A percentile compares a stretch with the other conserved stretches of the same genome.
These are phyloP conservation scores for Adineta ricciae DNA, from an alignment of 2,888 invertebrate species.

Conservation along the genomic window DNA sequence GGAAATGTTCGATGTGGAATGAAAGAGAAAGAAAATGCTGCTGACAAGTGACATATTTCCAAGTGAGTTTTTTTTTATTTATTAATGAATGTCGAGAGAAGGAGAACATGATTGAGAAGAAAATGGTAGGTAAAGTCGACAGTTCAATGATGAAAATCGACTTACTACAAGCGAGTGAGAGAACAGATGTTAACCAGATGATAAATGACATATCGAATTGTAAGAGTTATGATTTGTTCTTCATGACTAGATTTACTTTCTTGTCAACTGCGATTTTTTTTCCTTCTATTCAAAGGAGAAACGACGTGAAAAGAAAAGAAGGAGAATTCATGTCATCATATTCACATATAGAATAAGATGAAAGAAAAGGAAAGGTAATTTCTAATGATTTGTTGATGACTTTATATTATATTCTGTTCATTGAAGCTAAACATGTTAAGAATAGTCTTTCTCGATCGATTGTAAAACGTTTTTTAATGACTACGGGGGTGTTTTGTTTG, in stretches of 20 bases:
- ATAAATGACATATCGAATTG: not conserved
- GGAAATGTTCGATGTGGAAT: not conserved
- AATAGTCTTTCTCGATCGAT: not conserved
- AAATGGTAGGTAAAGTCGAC: not conserved
- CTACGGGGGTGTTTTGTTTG: not conserved
- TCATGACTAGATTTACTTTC: not conserved
- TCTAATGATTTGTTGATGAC: not conserved
- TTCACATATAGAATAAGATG: not conserved
- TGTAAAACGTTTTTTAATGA: not conserved
- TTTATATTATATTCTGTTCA: not conserved
- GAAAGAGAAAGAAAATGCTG: not conserved
- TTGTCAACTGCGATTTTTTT: not conserved
- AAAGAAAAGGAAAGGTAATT: not conserved
- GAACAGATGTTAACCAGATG: not conserved
- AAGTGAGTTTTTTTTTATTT: not conserved
- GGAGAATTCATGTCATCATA: not conserved
- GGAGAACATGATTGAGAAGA: not conserved
- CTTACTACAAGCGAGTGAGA: not conserved
- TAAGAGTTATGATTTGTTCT: not conserved
- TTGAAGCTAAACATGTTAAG: not conserved
- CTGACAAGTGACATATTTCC: not conserved
- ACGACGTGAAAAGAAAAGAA: not conserved
- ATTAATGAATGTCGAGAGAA: not conserved
- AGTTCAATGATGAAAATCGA: not conserved
- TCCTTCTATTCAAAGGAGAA: not conserved